Base-by-base conservation (phyloP, 2,888 invertebrate species). In the Steinernema carpocapsae region DNA sequence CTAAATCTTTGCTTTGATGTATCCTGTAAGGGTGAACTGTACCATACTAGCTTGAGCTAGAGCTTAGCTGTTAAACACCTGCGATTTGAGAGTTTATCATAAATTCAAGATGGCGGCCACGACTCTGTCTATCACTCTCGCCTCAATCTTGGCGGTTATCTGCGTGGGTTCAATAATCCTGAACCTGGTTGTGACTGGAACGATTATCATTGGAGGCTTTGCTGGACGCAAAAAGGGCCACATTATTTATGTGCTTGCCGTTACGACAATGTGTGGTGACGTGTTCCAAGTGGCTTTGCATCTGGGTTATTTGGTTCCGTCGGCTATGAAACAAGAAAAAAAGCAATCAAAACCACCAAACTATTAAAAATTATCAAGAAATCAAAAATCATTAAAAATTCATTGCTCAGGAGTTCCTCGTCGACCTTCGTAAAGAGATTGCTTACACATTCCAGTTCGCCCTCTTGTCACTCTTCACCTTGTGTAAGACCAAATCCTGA, bases 371-470 rank as follows among this genome's bases (percentile, higher is more conserved):
- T n/a, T n/a, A n/a, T n/a, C n/a, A n/a, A n/a, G n/a, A n/a, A n/a
- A n/a, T n/a, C n/a, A n/a, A n/a, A n/a, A n/a, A n/a, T n/a, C n/a
- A n/a, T n/a, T n/a, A n/a, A n/a, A n/a, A n/a, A n/a, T n/a, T n/a
- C n/a, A n/a, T n/a, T n/a, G n/a, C 26, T 6, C 56, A 56, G 56
- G 56, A 56, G 6, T 56, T 56, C 17, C 56, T 56, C 12, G 26
- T 56, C 56, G 22, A 24, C 26, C 14, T 24, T 22, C 56, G 56
- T 17, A 14, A 19, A 2, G 56, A 56, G 26, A 22, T 56, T 4
- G 22, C 56, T 26, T 56, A 56, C 56, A 56, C 56, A 17, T 10
- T 56, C 7, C 56, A 56, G 56, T 56, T 56, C 56, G 56, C 56
- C 24, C 56, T 56, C 26, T 26, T 56, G n/a, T 56, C 56, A 2